phyloP scores from a whole-genome alignment of 1,140 invertebrate genomes.

The Drosophila cardini region DNA sequence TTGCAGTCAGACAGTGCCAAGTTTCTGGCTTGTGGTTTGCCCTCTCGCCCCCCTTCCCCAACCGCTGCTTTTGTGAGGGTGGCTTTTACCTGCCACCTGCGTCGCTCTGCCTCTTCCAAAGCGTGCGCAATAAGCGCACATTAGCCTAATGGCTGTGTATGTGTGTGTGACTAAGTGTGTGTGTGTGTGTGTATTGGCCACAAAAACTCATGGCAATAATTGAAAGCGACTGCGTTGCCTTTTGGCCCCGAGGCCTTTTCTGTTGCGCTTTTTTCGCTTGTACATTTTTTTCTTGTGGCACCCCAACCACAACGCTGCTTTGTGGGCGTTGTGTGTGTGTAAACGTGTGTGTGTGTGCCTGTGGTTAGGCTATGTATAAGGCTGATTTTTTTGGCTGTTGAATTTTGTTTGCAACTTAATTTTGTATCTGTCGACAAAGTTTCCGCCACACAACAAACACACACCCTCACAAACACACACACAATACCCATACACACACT shows the following conservation, averaged over 20 bases:
- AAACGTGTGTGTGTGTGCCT: slow-evolving; percentile 41
- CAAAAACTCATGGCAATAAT: slow-evolving; percentile 56
- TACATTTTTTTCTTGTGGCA: slow-evolving; percentile 12
- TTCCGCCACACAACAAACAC: slow-evolving; percentile 38
- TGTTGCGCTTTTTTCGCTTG: slow-evolving; percentile 48
- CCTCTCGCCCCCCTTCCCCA: slow-evolving; percentile 29
- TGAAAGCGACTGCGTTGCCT: slow-evolving; percentile 56
- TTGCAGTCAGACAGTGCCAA: slow-evolving; percentile 62
- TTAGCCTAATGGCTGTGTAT: slow-evolving; percentile 75
- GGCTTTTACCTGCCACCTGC: slow-evolving; percentile 51
- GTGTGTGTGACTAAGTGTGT: slow-evolving; percentile 46
- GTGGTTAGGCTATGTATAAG: slow-evolving; percentile 36
- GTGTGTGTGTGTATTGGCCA: slow-evolving; percentile 56
- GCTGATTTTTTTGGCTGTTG: slow-evolving; percentile 37
- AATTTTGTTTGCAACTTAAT: slow-evolving; percentile 78
- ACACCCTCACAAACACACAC: not conserved
- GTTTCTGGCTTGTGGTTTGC: slow-evolving; percentile 55
- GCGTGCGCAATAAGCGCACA: slow-evolving; percentile 82
- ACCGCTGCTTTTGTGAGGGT: slow-evolving; percentile 34
- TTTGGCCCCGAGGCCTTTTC: slow-evolving; percentile 37
- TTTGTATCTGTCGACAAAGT: slow-evolving; percentile 79
- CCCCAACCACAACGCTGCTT: slow-evolving; percentile 21
- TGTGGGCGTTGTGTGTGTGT: slow-evolving; percentile 23
- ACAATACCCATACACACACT: not conserved
- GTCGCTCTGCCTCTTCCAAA: slow-evolving; percentile 59